A percentile compares a stretch with the other conserved stretches of the same genome.
Evolutionary conservation across 2,888 invertebrate genomes (phyloP).

Genomic region (Hirtodrosophila cameraria): DNA sequence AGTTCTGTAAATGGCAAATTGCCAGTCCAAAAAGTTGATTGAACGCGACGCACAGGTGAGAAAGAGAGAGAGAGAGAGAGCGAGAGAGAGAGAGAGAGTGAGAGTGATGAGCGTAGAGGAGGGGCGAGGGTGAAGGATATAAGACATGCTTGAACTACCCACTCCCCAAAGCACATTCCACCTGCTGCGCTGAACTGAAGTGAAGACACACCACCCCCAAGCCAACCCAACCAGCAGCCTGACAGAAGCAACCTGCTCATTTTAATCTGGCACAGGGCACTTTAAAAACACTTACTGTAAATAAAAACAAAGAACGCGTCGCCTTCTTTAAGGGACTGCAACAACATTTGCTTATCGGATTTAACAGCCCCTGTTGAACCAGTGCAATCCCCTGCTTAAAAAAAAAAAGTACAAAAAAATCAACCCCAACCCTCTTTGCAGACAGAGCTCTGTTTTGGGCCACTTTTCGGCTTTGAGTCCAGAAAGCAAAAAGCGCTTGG

Average conservation of each 20-base stretch:
- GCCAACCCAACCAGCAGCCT: neutral
- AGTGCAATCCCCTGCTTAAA: no score
- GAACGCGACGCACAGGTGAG: slow-evolving; percentile 40
- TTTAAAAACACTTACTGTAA: slow-evolving; percentile 68
- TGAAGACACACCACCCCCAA: neutral
- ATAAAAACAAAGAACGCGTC: slow-evolving; percentile 56
- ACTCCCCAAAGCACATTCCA: slow-evolving; percentile 10
- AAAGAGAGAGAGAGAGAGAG: neutral
- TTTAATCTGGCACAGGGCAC: slow-evolving; percentile 61
- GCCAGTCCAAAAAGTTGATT: slow-evolving; percentile 48
- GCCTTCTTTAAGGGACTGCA: slow-evolving; percentile 63
- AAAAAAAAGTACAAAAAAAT: no score
- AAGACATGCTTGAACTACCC: no score
- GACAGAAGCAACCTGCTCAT: slow-evolving; percentile 27
- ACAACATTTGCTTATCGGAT: slow-evolving; percentile 79
- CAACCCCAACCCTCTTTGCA: neutral
- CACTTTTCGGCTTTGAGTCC: slow-evolving; percentile 69
- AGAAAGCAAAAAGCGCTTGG: slow-evolving; percentile 39
- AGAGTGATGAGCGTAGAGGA: neutral
- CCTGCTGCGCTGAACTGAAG: slow-evolving; percentile 25
- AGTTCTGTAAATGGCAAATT: slow-evolving; percentile 45
- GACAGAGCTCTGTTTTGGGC: slow-evolving; percentile 28
- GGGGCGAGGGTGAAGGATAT: neutral
- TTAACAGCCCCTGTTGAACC: slow-evolving; percentile 34
- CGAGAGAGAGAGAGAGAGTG: neutral